phyloP scores from a whole-genome alignment of 1,140 invertebrate species.

The Macrostomum lignano region DNA sequence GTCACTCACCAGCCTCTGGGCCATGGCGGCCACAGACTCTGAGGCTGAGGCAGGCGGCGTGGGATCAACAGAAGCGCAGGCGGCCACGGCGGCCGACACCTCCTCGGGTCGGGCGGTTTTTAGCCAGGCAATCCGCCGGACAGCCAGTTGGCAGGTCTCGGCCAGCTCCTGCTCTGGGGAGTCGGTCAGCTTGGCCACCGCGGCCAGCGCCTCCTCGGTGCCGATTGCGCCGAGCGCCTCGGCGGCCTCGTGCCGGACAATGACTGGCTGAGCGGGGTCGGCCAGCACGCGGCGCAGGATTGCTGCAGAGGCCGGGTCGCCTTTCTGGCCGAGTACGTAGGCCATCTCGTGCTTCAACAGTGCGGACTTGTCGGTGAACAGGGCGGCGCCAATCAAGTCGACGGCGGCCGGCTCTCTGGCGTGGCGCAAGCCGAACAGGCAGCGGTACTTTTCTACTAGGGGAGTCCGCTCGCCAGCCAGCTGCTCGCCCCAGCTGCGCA shows the following conservation, averaged over 20 bases:
- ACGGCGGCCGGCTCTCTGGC: conserved; percentile 3
- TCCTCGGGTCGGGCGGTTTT: conserved; percentile 14
- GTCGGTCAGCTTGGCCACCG: conserved; percentile 44
- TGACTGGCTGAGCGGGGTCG: conserved; percentile 53
- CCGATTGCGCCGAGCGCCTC: conserved; percentile 87
- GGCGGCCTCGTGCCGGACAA: conserved; percentile 84
- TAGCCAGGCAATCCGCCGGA: conserved; percentile 52
- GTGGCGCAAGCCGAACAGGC: conserved; percentile 3
- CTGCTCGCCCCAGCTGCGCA: background rate
- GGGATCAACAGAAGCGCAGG: conserved; percentile 35
- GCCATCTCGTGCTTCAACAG: conserved; percentile 91
- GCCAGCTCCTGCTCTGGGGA: conserved; percentile 41
- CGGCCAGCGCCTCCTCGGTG: conserved; percentile 32
- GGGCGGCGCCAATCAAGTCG: background rate
- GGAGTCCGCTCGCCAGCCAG: background rate
- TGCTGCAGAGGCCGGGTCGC: conserved; percentile 48
- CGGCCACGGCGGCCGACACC: no score
- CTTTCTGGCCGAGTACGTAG: conserved; percentile 92
- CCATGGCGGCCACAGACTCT: conserved; percentile 25
- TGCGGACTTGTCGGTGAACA: conserved; percentile 18
- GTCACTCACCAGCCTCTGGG: conserved; percentile 30
- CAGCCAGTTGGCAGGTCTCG: conserved; percentile 73
- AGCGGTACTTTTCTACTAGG: background rate
- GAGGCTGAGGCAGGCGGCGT: conserved; percentile 73
- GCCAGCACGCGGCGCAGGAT: conserved; percentile 44